These are phyloP conservation scores for Anseranas semipalmata DNA, from an alignment of 2,113 vertebrate genomes.

Conservation along the genomic window DNA sequence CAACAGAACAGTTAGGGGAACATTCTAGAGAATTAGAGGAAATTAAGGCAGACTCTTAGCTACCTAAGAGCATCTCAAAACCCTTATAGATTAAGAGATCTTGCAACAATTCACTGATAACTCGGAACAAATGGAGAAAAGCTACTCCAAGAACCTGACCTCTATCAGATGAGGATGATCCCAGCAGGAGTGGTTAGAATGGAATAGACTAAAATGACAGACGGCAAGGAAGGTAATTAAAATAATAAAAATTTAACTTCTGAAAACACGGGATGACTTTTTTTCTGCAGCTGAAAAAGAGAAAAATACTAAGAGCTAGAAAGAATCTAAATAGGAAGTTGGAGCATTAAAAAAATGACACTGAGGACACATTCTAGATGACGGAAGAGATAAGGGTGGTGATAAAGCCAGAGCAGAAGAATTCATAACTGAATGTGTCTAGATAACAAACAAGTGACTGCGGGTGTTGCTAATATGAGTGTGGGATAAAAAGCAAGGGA, in stretches of 20 bases:
- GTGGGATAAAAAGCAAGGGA: constrained; percentile 3
- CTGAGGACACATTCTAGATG: not conserved
- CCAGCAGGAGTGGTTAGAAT: not conserved
- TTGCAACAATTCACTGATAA: not conserved
- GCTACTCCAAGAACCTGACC: not conserved
- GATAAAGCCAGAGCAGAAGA: not conserved
- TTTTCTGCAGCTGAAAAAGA: not conserved
- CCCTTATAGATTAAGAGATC: not conserved
- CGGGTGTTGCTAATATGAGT: rapidly evolving
- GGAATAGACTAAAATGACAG: not conserved
- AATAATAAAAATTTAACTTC: not conserved
- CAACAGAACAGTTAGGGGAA: not conserved
- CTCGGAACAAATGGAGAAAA: not conserved
- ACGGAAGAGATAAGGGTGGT: not conserved
- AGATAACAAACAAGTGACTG: constrained; percentile 18
- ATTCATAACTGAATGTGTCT: not conserved
- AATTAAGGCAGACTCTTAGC: not conserved
- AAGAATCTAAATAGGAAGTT: not conserved
- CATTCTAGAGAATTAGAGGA: not conserved
- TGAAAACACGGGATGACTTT: not conserved
- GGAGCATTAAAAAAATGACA: not conserved
- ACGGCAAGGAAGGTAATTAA: not conserved
- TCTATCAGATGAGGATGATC: not conserved
- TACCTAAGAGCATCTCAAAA: not conserved
- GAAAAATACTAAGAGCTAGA: not conserved